Base-by-base conservation (phyloP, 2,113 vertebrate species). In the Anas platyrhynchos region DNA sequence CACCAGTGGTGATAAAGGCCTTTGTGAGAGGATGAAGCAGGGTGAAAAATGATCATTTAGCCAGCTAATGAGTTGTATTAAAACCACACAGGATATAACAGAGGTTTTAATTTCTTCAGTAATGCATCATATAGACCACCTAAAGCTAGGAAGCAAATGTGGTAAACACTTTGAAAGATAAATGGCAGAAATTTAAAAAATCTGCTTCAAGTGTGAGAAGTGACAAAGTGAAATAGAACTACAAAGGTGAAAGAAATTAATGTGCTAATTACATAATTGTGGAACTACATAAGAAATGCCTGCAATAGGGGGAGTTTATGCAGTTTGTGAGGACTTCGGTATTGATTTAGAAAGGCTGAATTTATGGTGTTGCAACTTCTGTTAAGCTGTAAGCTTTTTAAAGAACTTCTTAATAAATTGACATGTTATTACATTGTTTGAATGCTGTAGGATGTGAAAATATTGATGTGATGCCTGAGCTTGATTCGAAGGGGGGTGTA, bases 201-300 rank as follows among this genome's bases (percentile, higher is more conserved):
- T 26, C 59, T 88, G 15, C 67, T 87, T 72, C 32, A 86, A 74
- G 22, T 22, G 14, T 56, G 56, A 88, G 67, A 65, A 6, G 0
- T 32, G 38, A 43, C 27, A 56, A 69, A 81, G 78, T 55, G 23
- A 22, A 31, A 72, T 56, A 66, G 83, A 86, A 75, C 21, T 43
- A 71, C 44, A 32, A 31, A 83, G 36, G 46, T 79, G 87, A 83
- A 94, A 75, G 61, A 62, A 74, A 69, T 48, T 71, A 23, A 86
- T 58, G 74, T 76, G 54, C 34, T 92, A 85, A 93, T 94, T 83
- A 92, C 27, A 4, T 91, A 80, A 89, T 18, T 84, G 29, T 77
- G 34, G 34, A 32, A 46, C 65, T 93, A 56, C 36, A 27, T 69
- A 81, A 88, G 48, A 76, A 83, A 27, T 29, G 55, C 22, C 26